phyloP scores from a whole-genome alignment of 2,888 invertebrate genomes.

The Mesorhabditis spiculigera region DNA sequence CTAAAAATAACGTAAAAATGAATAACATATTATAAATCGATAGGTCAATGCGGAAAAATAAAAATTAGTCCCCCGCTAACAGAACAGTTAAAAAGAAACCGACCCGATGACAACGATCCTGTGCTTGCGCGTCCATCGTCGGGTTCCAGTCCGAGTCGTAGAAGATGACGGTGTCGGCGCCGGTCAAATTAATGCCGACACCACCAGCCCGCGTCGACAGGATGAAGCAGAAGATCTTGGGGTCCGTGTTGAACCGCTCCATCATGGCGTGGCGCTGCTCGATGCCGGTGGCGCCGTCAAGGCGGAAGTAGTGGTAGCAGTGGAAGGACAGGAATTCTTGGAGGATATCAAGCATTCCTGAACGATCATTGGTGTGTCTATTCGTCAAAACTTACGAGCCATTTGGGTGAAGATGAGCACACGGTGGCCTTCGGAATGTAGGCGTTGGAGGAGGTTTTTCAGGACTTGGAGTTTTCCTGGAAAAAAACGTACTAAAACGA shows the following conservation, averaged over 20 bases:
- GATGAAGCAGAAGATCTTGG: slow-evolving; percentile 92
- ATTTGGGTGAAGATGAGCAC: slow-evolving; percentile 98
- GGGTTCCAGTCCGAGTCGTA: slow-evolving; percentile 82
- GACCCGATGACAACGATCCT: slow-evolving; percentile 75
- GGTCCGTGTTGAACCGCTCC: slow-evolving; percentile 94
- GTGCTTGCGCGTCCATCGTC: slow-evolving; percentile 92
- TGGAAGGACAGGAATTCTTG: slow-evolving; percentile 95
- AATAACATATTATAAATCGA: too few relatives aligned
- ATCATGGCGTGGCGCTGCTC: slow-evolving; percentile 90
- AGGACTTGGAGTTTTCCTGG: slow-evolving; percentile 82
- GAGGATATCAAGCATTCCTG: slow-evolving; percentile 87
- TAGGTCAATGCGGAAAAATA: too few relatives aligned
- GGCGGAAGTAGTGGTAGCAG: slow-evolving; percentile 88
- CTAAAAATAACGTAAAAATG: slow-evolving; percentile 1
- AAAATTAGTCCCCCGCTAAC: too few relatives aligned
- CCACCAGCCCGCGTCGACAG: slow-evolving; percentile 88
- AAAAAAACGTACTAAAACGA: not conserved
- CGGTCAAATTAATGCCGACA: slow-evolving; percentile 94
- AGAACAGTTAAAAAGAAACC: too few relatives aligned
- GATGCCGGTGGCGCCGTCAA: slow-evolving; percentile 92
- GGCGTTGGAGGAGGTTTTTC: slow-evolving; percentile 75
- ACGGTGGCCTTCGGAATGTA: slow-evolving; percentile 81
- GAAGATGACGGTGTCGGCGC: slow-evolving; percentile 97
- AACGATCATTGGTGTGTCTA: not conserved
- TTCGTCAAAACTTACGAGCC: slow-evolving; percentile 69